Evolutionary conservation across 2,888 invertebrate species (phyloP).

Genomic region (Caenorhabditis sinica): DNA sequence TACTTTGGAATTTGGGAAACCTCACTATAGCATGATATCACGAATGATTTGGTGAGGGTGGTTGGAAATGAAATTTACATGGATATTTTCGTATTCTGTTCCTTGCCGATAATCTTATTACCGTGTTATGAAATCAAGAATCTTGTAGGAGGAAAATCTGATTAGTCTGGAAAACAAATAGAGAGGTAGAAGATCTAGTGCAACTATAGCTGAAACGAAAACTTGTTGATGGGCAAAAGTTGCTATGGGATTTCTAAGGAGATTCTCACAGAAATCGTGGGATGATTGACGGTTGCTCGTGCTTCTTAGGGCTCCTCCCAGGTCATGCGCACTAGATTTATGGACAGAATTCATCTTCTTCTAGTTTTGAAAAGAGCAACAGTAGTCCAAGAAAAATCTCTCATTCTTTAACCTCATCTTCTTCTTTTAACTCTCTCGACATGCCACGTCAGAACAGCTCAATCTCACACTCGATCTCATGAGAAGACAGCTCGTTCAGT

Average conservation of each 20-base stretch:
- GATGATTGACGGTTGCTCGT: slow-evolving; percentile 2
- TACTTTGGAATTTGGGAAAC: slow-evolving; percentile 1
- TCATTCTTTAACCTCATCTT: not conserved
- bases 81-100: slow-evolving; percentile 25
- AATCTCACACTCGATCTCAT: slow-evolving; percentile 49
- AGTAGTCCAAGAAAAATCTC: not conserved
- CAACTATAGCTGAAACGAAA: not conserved
- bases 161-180: slow-evolving; percentile 6
- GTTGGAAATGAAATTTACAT: not conserved
- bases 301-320: not conserved
- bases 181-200: not conserved
- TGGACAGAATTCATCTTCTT: not conserved
- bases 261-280: not conserved
- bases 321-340: not conserved
- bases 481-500: not conserved
- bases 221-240: not conserved
- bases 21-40: slow-evolving; percentile 25
- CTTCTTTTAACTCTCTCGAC: not conserved
- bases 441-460: slow-evolving; percentile 49
- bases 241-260: not conserved
- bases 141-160: not conserved
- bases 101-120: slow-evolving; percentile 26
- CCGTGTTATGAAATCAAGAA: slow-evolving; percentile 42
- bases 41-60: not conserved
- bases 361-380: not conserved